Base-by-base conservation (phyloP, 2,888 invertebrate species). In the Lamellibrachia satsuma region DNA sequence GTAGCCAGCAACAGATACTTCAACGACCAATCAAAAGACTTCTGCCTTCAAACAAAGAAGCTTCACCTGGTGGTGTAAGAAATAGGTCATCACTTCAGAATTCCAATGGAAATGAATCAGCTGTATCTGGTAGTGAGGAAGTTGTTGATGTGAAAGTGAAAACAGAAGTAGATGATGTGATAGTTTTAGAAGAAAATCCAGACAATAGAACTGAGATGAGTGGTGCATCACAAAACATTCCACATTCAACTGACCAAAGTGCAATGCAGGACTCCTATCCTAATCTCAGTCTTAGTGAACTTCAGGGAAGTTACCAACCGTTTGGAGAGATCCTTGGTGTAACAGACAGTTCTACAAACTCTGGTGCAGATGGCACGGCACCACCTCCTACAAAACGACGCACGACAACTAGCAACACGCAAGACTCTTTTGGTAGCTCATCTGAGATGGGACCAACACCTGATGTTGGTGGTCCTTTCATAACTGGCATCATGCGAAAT, bases 341-440 rank as follows among this genome's bases (percentile, higher is more conserved):
- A 75, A 75, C 75, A 75, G 75, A 75, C 75, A 39, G 39, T 39
- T 75, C 75, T 4, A 75, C 75, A 75, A 75, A 75, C n/a, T 75
- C 75, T 75, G 75, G 75, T 22, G 75, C 75, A 75, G 75, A 75
- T 75, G 75, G 75, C 75, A 75, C 75, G 22, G 75, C 75, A 75
- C 75, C 75, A n/a, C 75, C 75, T 75, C 22, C 75, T 75, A 75
- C 75, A 75, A 75, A 75, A 75, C 75, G 75, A n/a, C 75, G 75
- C 75, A 7, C 75, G 75, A 75, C 75, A 75, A 75, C 15, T 75
- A 22, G 75, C 75, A 75, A 75, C 75, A 75, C 75, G 22, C 75
- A 75, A 75, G 75, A 75, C 75, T 75, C 75, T 75, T 75, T 75
- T 75, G 15, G 75, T 11, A 22, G 75, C 22, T 75, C 75, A 11